A percentile compares a stretch with the other conserved stretches of the same genome.
Evolutionary conservation across 1,140 invertebrate species (phyloP).

Genomic region (Trichogramma pretiosum): DNA sequence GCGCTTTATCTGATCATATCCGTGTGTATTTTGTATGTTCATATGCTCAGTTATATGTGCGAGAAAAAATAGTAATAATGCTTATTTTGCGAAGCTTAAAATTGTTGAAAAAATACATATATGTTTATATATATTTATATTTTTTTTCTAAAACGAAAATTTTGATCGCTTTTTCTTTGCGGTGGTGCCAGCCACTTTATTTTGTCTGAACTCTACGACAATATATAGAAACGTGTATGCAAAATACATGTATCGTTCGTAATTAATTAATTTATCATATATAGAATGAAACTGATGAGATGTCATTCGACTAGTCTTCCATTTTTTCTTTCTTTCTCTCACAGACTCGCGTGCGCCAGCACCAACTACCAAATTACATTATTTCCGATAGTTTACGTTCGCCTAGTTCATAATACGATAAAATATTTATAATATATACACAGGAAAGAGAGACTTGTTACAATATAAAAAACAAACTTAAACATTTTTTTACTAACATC

Average conservation of each 20-base stretch:
- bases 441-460: constrained; percentile 16
- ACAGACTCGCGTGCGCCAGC: constrained; percentile 14
- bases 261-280: too few relatives aligned
- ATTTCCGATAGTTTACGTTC: constrained; percentile 21
- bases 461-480: constrained; percentile 24
- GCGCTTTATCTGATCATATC: background rate
- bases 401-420: constrained; percentile 16
- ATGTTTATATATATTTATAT: background rate
- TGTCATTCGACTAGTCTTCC: constrained; percentile 10
- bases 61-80: too few relatives aligned
- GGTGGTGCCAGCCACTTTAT: constrained; percentile 21
- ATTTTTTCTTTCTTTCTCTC: constrained; percentile 9
- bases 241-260: constrained; percentile 17
- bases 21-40: too few relatives aligned
- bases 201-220: too few relatives aligned
- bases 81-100: too few relatives aligned
- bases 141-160: constrained; percentile 6
- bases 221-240: constrained; percentile 13
- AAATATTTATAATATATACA: constrained; percentile 31
- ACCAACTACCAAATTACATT: constrained; percentile 22
- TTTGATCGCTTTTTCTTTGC: constrained; percentile 8
- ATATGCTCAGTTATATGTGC: too few relatives aligned
- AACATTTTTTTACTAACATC: constrained; percentile 20
- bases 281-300: too few relatives aligned
- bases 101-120: constrained; percentile 11